phyloP scores from a whole-genome alignment of 2,888 invertebrate species.

The Lamellibrachia columna region DNA sequence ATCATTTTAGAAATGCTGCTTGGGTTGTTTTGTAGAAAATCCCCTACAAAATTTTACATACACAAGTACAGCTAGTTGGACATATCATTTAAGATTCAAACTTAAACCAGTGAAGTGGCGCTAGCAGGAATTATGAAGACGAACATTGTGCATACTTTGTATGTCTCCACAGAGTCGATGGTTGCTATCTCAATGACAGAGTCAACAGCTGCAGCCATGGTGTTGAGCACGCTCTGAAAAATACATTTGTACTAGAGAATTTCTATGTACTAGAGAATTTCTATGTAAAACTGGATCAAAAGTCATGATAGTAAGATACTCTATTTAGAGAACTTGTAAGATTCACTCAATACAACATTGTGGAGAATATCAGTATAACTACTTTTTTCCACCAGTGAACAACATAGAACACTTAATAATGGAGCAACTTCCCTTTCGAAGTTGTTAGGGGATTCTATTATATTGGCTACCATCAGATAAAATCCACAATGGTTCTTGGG shows the following conservation, averaged over 20 bases:
- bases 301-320: background rate
- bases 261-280: background rate
- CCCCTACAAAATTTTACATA: background rate
- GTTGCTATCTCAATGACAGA: constrained; percentile 36
- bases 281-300: background rate
- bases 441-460: too few species aligned
- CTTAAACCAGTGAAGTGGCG: background rate
- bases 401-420: too few species aligned
- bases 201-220: constrained; percentile 35
- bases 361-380: too few species aligned
- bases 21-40: too few species aligned
- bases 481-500: too few species aligned
- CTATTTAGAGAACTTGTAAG: background rate
- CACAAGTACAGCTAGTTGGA: background rate
- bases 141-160: constrained; percentile 27
- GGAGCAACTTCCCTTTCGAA: too few species aligned
- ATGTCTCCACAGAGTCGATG: constrained; percentile 35
- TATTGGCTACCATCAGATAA: too few species aligned
- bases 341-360: too few species aligned
- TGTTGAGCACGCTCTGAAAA: constrained; percentile 35
- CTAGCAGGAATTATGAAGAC: background rate
- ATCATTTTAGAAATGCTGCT: background rate
- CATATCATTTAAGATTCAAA: background rate
- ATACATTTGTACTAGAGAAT: background rate
- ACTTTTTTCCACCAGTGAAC: too few species aligned